A percentile compares a stretch with the other conserved stretches of the same genome.
Conservation (phyloP, 2,888 invertebrate genomes). For the Parnassius mnemosyne region DNA sequence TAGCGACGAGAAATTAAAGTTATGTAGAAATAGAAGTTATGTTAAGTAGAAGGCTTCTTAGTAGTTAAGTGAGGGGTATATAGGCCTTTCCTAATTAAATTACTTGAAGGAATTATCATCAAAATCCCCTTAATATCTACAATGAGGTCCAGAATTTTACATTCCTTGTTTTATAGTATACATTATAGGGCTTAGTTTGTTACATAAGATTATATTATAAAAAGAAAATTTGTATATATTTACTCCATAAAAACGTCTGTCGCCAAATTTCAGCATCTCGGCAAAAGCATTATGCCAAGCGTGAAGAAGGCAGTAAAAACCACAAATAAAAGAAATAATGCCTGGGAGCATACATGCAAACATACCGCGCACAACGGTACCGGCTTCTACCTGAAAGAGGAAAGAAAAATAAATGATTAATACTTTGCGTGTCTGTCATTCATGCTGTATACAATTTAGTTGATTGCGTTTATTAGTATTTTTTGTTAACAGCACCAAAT, state of each 20-base stretch:
- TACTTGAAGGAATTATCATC: conserved; percentile 13
- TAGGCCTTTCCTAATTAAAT: conserved; percentile 24
- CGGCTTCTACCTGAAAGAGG: conserved; percentile 50
- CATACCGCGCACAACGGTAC: conserved; percentile 78
- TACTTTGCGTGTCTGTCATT: conserved; percentile 1
- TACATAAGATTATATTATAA: not conserved
- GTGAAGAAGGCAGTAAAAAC: conserved; percentile 94
- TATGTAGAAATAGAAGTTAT: conserved; percentile 9
- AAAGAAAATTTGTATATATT: not conserved
- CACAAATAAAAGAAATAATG: conserved; percentile 84
- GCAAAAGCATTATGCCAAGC: conserved; percentile 95
- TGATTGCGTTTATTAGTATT: not conserved
- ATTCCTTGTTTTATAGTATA: conserved; percentile 7
- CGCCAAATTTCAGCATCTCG: conserved; percentile 93
- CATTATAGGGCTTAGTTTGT: conserved; percentile 1
- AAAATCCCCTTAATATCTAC: conserved; percentile 18
- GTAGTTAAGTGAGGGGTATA: conserved; percentile 21
- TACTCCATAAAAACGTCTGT: conserved; percentile 83
- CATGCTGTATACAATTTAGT: not conserved
- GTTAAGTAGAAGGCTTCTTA: conserved; percentile 5
- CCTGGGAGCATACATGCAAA: conserved; percentile 89
- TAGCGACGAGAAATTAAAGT: conserved; percentile 14
- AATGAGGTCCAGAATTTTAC: conserved; percentile 15
- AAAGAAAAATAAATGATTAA: not conserved
- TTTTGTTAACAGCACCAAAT: too few relatives aligned